Evolutionary conservation across 2,888 invertebrate species (phyloP).

Genomic region (Acanthosepion esculentum): DNA sequence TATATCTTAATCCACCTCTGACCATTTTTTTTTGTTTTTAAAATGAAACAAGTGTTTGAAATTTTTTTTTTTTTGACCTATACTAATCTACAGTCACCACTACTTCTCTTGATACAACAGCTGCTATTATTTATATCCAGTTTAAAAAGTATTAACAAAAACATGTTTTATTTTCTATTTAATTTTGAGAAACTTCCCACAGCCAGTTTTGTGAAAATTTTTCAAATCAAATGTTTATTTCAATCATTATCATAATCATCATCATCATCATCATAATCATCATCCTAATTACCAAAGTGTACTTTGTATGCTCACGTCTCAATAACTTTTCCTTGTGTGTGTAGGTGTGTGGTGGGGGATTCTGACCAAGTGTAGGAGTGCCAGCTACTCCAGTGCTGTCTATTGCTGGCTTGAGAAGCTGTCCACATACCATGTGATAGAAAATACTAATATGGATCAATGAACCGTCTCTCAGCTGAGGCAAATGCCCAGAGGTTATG

Average conservation of each 20-base stretch:
- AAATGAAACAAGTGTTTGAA: not conserved
- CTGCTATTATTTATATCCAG: not conserved
- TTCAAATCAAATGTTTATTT: not conserved
- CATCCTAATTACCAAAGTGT: constrained; percentile 1
- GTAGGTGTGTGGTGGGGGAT: no score
- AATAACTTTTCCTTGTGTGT: not conserved
- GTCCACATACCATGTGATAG: not conserved
- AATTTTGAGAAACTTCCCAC: not conserved
- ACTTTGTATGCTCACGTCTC: not conserved
- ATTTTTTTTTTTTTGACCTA: not conserved
- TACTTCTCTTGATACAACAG: not conserved
- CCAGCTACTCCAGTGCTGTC: not conserved
- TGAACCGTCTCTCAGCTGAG: not conserved
- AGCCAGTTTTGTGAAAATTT: not conserved
- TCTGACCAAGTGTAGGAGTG: not conserved
- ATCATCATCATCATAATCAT: not conserved
- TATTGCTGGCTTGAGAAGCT: not conserved
- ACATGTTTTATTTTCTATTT: not conserved
- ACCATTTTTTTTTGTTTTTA: not conserved
- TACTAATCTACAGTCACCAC: not conserved
- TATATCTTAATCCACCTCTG: no score
- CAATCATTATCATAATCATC: not conserved
- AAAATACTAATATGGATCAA: not conserved
- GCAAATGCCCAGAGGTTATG: not conserved
- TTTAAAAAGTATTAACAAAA: not conserved